These are phyloP conservation scores for Hedya salicella DNA, from an alignment of 2,888 invertebrate species.

Conservation along the genomic window DNA sequence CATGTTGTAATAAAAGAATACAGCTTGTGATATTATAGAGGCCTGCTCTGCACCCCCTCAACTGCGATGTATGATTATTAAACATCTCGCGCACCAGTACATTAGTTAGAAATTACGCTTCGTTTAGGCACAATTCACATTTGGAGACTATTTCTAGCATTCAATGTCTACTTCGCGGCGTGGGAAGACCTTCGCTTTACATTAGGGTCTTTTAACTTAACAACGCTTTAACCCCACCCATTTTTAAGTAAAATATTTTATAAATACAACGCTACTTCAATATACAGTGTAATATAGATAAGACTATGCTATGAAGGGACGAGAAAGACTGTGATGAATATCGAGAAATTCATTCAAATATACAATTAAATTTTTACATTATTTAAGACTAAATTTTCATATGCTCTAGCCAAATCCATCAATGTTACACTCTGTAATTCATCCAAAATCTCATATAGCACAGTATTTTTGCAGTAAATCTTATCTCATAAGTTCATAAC, in stretches of 20 bases:
- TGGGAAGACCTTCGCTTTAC: constrained; percentile 37
- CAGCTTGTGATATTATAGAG: too few relatives aligned
- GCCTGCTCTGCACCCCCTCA: too few relatives aligned
- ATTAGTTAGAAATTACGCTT: constrained; percentile 54
- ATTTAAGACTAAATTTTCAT: background rate
- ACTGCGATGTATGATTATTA: too few relatives aligned
- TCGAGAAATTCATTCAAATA: constrained; percentile 47
- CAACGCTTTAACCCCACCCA: constrained; percentile 18
- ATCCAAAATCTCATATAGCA: background rate
- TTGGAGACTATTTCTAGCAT: constrained; percentile 75
- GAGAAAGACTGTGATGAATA: constrained; percentile 57
- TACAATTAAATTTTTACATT: background rate
- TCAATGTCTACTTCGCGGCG: constrained; percentile 63
- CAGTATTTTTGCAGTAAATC: background rate
- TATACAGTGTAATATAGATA: constrained; percentile 40
- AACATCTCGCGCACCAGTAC: constrained; percentile 35
- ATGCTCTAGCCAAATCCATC: background rate
- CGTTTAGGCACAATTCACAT: constrained; percentile 82
- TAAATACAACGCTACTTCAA: constrained; percentile 26
- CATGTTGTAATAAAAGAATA: too few relatives aligned
- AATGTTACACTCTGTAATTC: background rate
- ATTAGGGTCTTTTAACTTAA: constrained; percentile 9
- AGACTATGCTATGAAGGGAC: constrained; percentile 48
- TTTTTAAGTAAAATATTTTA: constrained; percentile 29
- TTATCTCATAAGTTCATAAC: background rate